Evolutionary conservation across 1,140 invertebrate species (phyloP).

Genomic region (Protaetia brevitarsis): DNA sequence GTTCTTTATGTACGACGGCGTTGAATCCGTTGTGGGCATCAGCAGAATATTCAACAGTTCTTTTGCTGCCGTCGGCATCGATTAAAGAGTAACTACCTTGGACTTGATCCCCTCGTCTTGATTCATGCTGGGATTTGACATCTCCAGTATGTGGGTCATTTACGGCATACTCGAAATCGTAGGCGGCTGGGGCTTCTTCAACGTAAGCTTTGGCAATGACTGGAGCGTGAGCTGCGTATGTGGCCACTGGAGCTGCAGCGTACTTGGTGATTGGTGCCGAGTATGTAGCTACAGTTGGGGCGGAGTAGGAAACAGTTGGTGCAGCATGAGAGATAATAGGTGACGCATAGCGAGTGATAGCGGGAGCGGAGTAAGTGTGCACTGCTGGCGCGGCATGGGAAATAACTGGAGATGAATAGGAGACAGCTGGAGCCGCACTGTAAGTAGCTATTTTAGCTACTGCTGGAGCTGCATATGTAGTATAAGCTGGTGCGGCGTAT

Average conservation of each 20-base stretch:
- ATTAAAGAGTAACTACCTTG: conserved; percentile 43
- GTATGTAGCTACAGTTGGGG: background rate
- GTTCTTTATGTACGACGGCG: conserved; percentile 37
- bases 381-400: background rate
- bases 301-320: background rate
- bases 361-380: background rate
- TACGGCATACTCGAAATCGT: conserved; percentile 34
- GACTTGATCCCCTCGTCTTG: conserved; percentile 34
- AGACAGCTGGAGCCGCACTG: background rate
- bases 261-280: background rate
- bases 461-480: no score
- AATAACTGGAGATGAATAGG: background rate
- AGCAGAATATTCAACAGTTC: conserved; percentile 54
- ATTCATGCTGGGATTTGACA: conserved; percentile 33
- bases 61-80: conserved; percentile 53
- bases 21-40: conserved; percentile 49
- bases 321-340: background rate
- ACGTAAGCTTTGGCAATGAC: conserved; percentile 27
- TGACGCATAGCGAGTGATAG: background rate
- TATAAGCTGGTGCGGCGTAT: background rate
- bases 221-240: conserved; percentile 19
- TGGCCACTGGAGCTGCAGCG: background rate
- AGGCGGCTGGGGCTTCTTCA: conserved; percentile 43
- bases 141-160: conserved; percentile 53
- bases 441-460: no score